Base-by-base conservation (phyloP, 2,113 vertebrate species). In the Dasyornis broadbenti region DNA sequence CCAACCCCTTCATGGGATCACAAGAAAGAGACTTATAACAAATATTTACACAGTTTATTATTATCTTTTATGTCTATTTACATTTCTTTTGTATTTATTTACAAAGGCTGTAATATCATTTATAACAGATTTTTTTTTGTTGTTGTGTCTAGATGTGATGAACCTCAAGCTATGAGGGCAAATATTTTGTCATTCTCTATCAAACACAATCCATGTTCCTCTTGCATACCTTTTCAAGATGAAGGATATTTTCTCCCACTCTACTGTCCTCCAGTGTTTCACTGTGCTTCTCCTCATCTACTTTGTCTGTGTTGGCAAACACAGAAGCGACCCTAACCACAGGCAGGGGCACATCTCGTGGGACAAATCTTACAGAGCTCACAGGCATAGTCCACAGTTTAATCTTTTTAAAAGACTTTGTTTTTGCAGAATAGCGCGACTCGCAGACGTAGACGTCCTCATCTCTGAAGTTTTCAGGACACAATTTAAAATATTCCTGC, bases 371-470 rank as follows among this genome's bases (percentile, higher is more conserved):
- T 22, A 99, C 99, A 6, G 99, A 99, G 97, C 98, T 99, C 83
- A 99, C 94, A 19, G 99, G 99, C 99, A 99, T 99, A 61, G 99
- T 98, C 99, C 99, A 99, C 94, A 99, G 95, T 86, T 99, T 99
- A 97, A 99, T 99, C 98, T 99, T 99, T 95, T 99, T 99, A 95
- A 99, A 99, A 86, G 99, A 99, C 89, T 99, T 99, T 59, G 99
- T 98, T 97, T 99, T 99, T 1, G 99, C 99, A 35, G 99, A 99
- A 90, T 99, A 99, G 54, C 99, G 99, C 5, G 99, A 99, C 96
- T 99, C 99, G 11, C 99, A 99, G 61, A 99, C 99, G 61, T 98
- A 99, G 44, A 99, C 99, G 76, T 99, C 99, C 69, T 99, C 99
- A 33, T 98, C 97, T 93, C 98, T 97, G 94, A 99, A 99, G 95